Evolutionary conservation across 1,140 invertebrate species (phyloP).

Genomic region (Lepeophtheirus salmonis): DNA sequence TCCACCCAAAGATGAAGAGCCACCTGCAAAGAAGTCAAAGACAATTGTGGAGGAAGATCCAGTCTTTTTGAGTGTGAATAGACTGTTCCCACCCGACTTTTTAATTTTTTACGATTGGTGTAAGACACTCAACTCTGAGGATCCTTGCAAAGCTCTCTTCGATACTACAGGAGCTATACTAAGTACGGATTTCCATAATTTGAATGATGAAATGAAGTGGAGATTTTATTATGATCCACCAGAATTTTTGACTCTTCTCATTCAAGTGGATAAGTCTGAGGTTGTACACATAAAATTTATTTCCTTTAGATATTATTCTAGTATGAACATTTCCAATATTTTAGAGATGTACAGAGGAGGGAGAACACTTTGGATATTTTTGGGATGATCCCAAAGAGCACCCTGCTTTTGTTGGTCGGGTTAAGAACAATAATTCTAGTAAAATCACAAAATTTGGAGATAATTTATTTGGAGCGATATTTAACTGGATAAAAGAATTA

Average conservation of each 20-base stretch:
- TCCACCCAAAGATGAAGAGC: neutral
- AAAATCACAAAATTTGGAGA: conserved; percentile 47
- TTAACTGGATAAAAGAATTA: conserved; percentile 46
- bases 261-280: conserved; percentile 36
- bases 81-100: conserved; percentile 63
- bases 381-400: conserved; percentile 54
- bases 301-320: neutral
- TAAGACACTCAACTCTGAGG: conserved; percentile 36
- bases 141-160: conserved; percentile 30
- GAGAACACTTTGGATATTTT: conserved; percentile 70
- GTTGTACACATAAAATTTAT: neutral
- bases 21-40: neutral
- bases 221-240: conserved; percentile 81
- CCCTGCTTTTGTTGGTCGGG: conserved; percentile 54
- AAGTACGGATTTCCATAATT: conserved; percentile 9
- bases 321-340: neutral
- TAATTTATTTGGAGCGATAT: conserved; percentile 65
- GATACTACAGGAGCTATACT: neutral
- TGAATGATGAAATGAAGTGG: neutral
- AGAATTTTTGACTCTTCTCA: conserved; percentile 48
- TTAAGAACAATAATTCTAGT: conserved; percentile 43
- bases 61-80: neutral
- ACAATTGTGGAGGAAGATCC: neutral
- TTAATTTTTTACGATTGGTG: conserved; percentile 64
- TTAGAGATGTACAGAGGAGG: conserved; percentile 39